Percentiles rank a stretch among this genome's conserved stretches.
phyloP scores from a whole-genome alignment of 2,113 vertebrate genomes.

The Sylvietta virens region DNA sequence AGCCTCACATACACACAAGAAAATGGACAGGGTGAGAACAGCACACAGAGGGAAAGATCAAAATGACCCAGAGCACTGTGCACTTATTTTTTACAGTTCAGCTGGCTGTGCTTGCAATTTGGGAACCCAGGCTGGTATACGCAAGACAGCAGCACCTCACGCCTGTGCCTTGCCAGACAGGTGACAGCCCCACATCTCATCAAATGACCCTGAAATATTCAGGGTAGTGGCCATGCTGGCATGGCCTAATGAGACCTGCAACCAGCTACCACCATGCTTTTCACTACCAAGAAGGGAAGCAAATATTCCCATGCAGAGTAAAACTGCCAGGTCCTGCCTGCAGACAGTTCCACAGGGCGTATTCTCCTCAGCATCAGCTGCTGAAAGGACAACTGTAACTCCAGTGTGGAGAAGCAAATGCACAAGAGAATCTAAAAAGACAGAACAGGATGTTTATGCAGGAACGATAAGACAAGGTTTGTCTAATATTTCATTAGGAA shows the following conservation, averaged over 20 bases:
- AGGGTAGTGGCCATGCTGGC: not conserved
- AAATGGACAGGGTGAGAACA: fast-evolving
- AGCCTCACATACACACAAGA: not conserved
- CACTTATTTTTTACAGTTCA: not conserved
- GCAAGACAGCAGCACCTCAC: not conserved
- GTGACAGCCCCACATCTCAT: not conserved
- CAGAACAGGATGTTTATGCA: not conserved
- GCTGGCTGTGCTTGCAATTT: fast-evolving
- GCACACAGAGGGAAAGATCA: not conserved
- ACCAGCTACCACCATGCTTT: not conserved
- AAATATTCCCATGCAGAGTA: not conserved
- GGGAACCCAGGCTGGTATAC: not conserved
- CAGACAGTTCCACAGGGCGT: not conserved
- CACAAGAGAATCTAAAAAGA: not conserved
- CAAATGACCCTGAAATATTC: not conserved
- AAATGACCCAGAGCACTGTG: not conserved
- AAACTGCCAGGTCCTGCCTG: not conserved
- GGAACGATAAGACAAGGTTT: not conserved
- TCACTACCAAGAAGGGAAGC: not conserved
- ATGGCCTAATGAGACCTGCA: not conserved
- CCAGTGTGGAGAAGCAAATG: not conserved
- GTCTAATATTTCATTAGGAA: not conserved
- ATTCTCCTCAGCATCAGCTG: not conserved
- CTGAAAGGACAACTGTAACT: not conserved
- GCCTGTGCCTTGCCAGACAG: not conserved